These are phyloP conservation scores for Synergus itoensis DNA, from an alignment of 2,888 invertebrate species.

Conservation along the genomic window DNA sequence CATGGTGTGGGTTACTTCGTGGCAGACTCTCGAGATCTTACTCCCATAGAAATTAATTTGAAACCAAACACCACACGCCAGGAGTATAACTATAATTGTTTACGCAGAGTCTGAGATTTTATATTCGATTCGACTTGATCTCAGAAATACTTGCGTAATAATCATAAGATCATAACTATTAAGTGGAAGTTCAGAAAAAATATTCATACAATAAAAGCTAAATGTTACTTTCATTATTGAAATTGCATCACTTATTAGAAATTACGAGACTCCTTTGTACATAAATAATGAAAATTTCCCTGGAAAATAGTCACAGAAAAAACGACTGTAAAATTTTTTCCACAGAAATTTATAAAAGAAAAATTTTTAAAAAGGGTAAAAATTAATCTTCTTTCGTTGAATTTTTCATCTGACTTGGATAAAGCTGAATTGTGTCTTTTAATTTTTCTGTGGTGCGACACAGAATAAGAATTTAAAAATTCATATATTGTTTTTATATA, in stretches of 20 bases:
- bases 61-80: conserved; percentile 45
- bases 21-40: conserved; percentile 40
- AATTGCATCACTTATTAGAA: neutral
- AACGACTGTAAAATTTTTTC: too few relatives aligned
- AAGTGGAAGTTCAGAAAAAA: neutral
- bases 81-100: conserved; percentile 29
- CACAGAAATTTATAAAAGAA: too few relatives aligned
- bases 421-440: too few relatives aligned
- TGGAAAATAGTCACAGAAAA: neutral
- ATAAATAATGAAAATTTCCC: neutral
- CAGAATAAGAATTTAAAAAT: too few relatives aligned
- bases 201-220: neutral
- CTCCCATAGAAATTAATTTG: conserved; percentile 51
- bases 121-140: neutral
- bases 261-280: neutral
- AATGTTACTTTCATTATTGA: neutral
- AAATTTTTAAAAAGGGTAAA: too few relatives aligned
- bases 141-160: neutral
- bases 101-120: neutral
- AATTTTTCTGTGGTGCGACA: too few relatives aligned
- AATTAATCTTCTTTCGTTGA: too few relatives aligned
- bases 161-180: neutral
- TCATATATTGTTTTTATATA: too few relatives aligned
- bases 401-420: too few relatives aligned
- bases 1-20: conserved; percentile 6